A percentile compares a stretch with the other conserved stretches of the same genome.
Evolutionary conservation across 2,113 vertebrate species (phyloP).

Genomic region (Elephantulus edwardii): DNA sequence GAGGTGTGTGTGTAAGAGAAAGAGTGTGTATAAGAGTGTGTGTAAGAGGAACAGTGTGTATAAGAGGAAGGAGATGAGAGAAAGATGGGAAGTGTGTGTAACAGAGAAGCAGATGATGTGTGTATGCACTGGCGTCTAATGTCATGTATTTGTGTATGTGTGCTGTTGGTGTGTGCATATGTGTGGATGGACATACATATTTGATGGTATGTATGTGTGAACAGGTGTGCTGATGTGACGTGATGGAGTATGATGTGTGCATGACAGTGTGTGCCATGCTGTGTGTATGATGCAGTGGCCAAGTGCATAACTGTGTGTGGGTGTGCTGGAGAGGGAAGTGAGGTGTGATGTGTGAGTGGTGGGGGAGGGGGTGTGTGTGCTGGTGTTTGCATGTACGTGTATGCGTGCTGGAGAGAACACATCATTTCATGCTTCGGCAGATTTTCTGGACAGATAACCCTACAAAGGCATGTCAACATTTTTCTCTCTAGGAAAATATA

Average conservation of each 20-base stretch:
- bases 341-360: background rate
- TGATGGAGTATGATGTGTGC: background rate
- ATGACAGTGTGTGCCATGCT: background rate
- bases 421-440: background rate
- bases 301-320: background rate
- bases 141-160: background rate
- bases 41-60: background rate
- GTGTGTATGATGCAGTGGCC: background rate
- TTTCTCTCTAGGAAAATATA: constrained; percentile 73
- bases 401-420: background rate
- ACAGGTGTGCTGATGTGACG: background rate
- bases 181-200: no score
- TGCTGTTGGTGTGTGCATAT: background rate
- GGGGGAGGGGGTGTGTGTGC: background rate
- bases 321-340: background rate
- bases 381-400: background rate
- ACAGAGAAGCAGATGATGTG: background rate
- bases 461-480: constrained; percentile 56
- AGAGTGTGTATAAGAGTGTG: background rate
- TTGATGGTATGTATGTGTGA: background rate
- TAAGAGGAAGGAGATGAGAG: no score
- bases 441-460: constrained; percentile 45
- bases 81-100: background rate
- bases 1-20: background rate
- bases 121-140: background rate